These are phyloP conservation scores for Yponomeuta cagnagella DNA, from an alignment of 2,888 invertebrate genomes.

Conservation along the genomic window DNA sequence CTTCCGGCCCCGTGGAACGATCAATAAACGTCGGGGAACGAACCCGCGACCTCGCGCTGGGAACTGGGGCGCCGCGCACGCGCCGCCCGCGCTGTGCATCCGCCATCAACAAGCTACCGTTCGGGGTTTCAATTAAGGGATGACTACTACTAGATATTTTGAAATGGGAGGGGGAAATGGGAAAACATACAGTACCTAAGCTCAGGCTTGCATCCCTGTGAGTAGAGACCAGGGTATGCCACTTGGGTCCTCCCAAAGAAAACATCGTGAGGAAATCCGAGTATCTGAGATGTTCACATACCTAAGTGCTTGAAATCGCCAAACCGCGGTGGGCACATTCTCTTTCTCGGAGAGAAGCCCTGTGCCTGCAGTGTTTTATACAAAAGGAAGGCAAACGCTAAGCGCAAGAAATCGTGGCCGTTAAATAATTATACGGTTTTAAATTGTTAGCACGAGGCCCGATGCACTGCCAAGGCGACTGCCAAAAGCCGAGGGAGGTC, in stretches of 20 bases:
- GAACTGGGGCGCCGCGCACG: slow-evolving; percentile 71
- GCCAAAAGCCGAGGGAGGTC: slow-evolving; percentile 64
- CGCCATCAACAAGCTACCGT: slow-evolving; percentile 25
- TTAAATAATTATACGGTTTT: slow-evolving; percentile 28
- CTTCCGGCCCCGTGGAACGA: slow-evolving; percentile 62
- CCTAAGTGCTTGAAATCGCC: no score
- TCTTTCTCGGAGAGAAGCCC: no score
- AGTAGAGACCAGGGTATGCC: no score
- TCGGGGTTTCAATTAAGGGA: slow-evolving; percentile 9
- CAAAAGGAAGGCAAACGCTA: slow-evolving; percentile 10
- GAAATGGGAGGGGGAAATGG: background rate
- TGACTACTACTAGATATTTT: background rate
- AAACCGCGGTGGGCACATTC: no score
- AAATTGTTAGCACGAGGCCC: slow-evolving; percentile 43
- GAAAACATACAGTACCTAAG: no score
- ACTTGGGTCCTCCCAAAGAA: no score
- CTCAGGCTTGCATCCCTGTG: background rate
- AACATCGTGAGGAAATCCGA: no score
- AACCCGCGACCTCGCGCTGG: slow-evolving; percentile 65
- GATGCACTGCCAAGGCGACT: slow-evolving; percentile 70
- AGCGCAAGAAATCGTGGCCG: background rate
- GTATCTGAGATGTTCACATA: no score
- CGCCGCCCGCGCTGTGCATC: slow-evolving; percentile 60
- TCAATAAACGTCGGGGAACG: slow-evolving; percentile 73
- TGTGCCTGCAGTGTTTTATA: no score